phyloP scores from a whole-genome alignment of 2,888 invertebrate genomes.

The Argyresthia albistria region DNA sequence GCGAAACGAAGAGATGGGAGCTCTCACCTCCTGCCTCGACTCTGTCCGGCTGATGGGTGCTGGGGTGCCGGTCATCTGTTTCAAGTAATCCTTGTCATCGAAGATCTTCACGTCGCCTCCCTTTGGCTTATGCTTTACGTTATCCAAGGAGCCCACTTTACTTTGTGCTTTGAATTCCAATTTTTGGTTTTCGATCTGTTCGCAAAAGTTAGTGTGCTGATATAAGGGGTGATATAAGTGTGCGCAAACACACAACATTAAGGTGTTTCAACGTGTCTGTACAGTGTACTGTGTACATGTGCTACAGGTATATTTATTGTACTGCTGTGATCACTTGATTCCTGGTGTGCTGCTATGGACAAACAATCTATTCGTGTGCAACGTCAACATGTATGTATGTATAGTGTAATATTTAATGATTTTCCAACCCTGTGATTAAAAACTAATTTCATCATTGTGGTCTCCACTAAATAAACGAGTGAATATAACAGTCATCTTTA shows the following conservation, averaged over 20 bases:
- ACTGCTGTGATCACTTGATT: neutral
- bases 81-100: constrained; percentile 92
- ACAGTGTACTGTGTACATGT: too few relatives aligned
- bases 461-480: too few relatives aligned
- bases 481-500: too few relatives aligned
- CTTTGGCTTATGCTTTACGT: constrained; percentile 91
- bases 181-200: constrained; percentile 91
- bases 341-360: too few relatives aligned
- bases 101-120: constrained; percentile 96
- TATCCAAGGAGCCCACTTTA: constrained; percentile 93
- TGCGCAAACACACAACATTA: constrained; percentile 8
- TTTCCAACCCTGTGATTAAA: too few relatives aligned
- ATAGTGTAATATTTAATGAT: too few relatives aligned
- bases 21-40: constrained; percentile 66
- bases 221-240: constrained; percentile 6
- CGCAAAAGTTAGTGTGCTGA: constrained; percentile 30
- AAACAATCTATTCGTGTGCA: too few relatives aligned
- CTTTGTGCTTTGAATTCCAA: constrained; percentile 93
- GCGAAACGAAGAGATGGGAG: neutral
- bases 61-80: constrained; percentile 76
- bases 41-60: constrained; percentile 45
- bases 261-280: neutral
- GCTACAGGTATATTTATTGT: neutral
- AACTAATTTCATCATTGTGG: too few relatives aligned
- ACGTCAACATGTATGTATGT: too few relatives aligned